These are phyloP conservation scores for Anagrus nilaparvatae DNA, from an alignment of 1,140 invertebrate genomes.

Conservation along the genomic window DNA sequence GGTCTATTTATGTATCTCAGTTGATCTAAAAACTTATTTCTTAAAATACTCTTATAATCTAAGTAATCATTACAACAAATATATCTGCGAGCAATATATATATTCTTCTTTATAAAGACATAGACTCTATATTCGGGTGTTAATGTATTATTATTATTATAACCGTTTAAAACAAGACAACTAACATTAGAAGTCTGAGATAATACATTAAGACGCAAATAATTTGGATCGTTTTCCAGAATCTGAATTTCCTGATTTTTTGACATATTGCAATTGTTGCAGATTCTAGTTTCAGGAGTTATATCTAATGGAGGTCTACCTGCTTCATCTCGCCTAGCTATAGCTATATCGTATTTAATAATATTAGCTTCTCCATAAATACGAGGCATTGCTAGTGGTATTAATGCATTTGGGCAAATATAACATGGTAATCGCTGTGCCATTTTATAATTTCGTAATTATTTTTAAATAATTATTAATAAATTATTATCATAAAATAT, in stretches of 20 bases:
- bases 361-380: background rate
- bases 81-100: no score
- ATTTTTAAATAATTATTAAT: no score
- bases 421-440: no score
- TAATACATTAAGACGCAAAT: constrained; percentile 13
- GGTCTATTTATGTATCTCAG: background rate
- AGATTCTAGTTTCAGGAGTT: constrained; percentile 3
- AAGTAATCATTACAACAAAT: no score
- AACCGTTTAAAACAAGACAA: constrained; percentile 12
- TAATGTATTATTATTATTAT: background rate
- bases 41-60: no score
- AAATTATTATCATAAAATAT: no score
- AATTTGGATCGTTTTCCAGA: constrained; percentile 4
- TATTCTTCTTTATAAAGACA: constrained; percentile 7
- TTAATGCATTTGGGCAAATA: no score
- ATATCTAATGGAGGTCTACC: background rate
- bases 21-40: no score
- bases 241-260: constrained; percentile 3
- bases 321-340: background rate
- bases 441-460: no score
- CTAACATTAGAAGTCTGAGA: constrained; percentile 4
- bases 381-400: background rate
- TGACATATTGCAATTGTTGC: constrained; percentile 10
- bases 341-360: constrained; percentile 3
- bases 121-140: constrained; percentile 8